Evolutionary conservation across 2,113 vertebrate species (phyloP).

Genomic region (Lipotes vexillifer): DNA sequence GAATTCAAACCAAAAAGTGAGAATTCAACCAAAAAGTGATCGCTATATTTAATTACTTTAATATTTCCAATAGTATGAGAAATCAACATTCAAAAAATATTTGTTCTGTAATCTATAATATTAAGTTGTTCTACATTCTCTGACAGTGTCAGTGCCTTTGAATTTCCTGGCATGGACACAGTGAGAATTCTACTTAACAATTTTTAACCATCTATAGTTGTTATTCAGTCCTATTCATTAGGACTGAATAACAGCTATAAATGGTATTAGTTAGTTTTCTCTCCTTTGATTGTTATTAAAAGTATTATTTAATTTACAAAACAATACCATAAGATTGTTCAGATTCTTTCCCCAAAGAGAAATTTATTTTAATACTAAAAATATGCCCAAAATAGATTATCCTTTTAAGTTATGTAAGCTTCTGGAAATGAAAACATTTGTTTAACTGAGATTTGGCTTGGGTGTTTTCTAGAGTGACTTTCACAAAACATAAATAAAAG

Average conservation of each 20-base stretch:
- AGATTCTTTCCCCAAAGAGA: not conserved
- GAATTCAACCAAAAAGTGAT: not conserved
- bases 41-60: conserved; percentile 5
- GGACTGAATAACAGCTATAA: not conserved
- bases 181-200: not conserved
- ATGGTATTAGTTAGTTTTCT: not conserved
- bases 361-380: not conserved
- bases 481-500: not conserved
- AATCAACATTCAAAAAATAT: not conserved
- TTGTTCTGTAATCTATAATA: not conserved
- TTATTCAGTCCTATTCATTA: not conserved
- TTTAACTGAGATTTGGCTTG: conserved; percentile 1
- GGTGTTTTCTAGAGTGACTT: not conserved
- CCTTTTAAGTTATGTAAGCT: not conserved
- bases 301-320: not conserved
- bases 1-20: no score
- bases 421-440: not conserved
- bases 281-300: not conserved
- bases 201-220: not conserved
- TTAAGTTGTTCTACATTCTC: not conserved
- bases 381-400: not conserved
- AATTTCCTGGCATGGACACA: not conserved
- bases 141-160: not conserved
- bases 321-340: not conserved
- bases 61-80: not conserved